These are phyloP conservation scores for Parnassius smintheus DNA, from an alignment of 2,888 invertebrate species.

Conservation along the genomic window DNA sequence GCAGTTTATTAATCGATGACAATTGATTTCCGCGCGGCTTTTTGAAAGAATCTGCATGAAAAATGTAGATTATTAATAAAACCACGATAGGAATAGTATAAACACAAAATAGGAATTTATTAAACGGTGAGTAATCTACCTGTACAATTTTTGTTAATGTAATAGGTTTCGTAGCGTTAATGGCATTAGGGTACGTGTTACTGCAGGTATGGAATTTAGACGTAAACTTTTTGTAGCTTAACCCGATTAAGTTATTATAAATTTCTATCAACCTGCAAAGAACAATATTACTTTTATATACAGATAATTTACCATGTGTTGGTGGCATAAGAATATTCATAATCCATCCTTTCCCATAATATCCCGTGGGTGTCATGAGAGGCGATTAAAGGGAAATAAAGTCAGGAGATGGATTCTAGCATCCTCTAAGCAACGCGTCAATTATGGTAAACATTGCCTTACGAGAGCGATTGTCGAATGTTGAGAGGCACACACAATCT, in stretches of 20 bases:
- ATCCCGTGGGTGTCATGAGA: no score
- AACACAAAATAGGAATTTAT: no score
- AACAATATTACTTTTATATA: constrained; percentile 12
- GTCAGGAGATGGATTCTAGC: no score
- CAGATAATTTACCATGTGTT: neutral
- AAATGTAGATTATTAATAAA: neutral
- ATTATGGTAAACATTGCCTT: no score
- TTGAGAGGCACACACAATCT: no score
- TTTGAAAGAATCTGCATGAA: constrained; percentile 80
- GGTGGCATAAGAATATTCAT: no score
- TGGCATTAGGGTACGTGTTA: constrained; percentile 87
- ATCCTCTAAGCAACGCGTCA: no score
- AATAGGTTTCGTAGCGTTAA: constrained; percentile 86
- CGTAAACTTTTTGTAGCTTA: constrained; percentile 81
- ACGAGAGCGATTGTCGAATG: no score
- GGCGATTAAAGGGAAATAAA: no score
- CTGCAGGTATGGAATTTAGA: constrained; percentile 84
- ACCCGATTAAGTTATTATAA: constrained; percentile 82
- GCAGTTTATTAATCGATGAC: constrained; percentile 86
- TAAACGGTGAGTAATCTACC: constrained; percentile 56
- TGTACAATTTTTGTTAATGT: constrained; percentile 88
- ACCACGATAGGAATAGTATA: neutral
- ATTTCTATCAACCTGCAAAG: constrained; percentile 82
- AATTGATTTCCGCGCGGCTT: constrained; percentile 85
- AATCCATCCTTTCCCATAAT: no score